A percentile compares a stretch with the other conserved stretches of the same genome.
These are phyloP conservation scores for Acleris holmiana DNA, from an alignment of 2,888 invertebrate species.

Conservation along the genomic window DNA sequence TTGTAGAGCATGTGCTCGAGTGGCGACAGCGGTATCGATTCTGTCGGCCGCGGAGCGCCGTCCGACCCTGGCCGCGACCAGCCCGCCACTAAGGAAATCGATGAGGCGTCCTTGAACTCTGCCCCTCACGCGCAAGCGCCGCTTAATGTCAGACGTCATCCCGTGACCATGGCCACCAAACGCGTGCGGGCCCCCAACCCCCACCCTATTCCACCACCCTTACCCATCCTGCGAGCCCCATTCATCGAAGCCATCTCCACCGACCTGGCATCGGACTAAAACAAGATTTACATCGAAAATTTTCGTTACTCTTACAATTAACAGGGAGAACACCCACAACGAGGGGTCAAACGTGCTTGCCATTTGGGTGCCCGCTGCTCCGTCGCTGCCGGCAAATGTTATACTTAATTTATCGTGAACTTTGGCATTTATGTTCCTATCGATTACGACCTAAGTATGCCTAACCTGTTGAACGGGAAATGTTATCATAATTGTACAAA, in stretches of 20 bases:
- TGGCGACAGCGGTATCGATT: conserved; percentile 52
- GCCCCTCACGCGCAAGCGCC: conserved; percentile 64
- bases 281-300: conserved; percentile 15
- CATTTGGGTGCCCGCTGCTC: conserved; percentile 42
- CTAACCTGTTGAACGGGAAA: conserved; percentile 61
- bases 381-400: conserved; percentile 49
- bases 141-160: conserved; percentile 72
- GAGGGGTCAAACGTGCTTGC: conserved; percentile 25
- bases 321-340: neutral
- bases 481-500: conserved; percentile 41
- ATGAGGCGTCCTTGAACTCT: conserved; percentile 78
- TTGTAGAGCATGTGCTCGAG: no score
- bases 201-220: conserved; percentile 43
- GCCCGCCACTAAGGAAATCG: conserved; percentile 67
- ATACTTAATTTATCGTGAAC: conserved; percentile 58
- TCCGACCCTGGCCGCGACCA: conserved; percentile 66
- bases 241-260: conserved; percentile 57
- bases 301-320: conserved; percentile 12
- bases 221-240: conserved; percentile 42
- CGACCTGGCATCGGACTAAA: conserved; percentile 24
- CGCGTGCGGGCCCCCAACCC: conserved; percentile 57
- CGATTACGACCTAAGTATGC: conserved; percentile 67
- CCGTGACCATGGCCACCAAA: conserved; percentile 75
- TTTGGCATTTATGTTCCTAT: conserved; percentile 68
- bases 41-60: conserved; percentile 51